Conservation (phyloP, 2,888 invertebrate species). For the Xestia xanthographa region DNA sequence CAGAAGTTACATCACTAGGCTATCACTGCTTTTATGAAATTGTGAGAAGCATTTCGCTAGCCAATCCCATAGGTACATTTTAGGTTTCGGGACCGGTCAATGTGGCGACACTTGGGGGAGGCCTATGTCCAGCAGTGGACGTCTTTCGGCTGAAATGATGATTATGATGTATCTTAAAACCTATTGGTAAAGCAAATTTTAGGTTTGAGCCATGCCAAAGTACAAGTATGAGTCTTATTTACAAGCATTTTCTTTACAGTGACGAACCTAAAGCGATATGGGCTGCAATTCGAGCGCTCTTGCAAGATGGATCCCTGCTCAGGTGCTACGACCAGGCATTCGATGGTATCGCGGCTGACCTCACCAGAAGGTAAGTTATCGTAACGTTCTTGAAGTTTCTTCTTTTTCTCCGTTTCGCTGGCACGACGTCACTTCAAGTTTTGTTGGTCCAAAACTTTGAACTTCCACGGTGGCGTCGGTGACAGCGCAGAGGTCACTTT, state of each 20-base stretch:
- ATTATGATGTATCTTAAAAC: neutral
- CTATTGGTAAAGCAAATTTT: neutral
- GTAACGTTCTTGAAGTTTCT: neutral
- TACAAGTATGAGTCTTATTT: neutral
- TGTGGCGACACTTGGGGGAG: no score
- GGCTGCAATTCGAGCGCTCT: conserved; percentile 80
- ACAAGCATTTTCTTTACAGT: conserved; percentile 69
- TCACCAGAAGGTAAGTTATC: conserved; percentile 77
- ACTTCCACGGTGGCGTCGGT: neutral
- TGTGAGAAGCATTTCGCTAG: neutral
- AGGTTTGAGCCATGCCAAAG: neutral
- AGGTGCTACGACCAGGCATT: conserved; percentile 81
- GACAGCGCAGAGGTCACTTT: neutral
- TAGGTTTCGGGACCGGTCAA: no score
- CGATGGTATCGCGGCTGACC: conserved; percentile 83
- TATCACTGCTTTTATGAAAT: no score
- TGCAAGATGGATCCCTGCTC: conserved; percentile 80
- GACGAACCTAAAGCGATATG: conserved; percentile 84
- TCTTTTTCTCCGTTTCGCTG: neutral
- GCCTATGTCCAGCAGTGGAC: no score
- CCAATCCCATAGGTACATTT: neutral
- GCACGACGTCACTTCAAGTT: neutral
- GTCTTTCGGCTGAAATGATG: no score
- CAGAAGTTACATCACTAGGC: no score
- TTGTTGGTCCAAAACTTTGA: neutral